Evolutionary conservation across 1,140 invertebrate genomes (phyloP).

Genomic region (Solenopsis invicta): DNA sequence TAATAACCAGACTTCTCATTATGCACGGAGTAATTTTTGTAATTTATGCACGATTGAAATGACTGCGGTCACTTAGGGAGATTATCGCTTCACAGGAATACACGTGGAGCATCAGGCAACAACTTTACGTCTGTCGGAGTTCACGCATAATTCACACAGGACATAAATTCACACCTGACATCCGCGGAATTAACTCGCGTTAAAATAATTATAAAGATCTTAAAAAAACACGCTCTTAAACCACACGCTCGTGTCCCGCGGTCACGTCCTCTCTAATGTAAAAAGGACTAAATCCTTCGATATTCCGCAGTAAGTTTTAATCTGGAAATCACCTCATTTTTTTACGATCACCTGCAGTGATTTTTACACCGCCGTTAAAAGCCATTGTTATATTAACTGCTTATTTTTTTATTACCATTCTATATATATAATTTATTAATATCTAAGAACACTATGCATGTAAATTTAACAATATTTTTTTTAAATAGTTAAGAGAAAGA

Average conservation of each 20-base stretch:
- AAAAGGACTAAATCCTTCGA: background rate
- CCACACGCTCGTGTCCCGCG: background rate
- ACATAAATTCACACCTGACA: constrained; percentile 27
- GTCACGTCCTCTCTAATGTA: too few species aligned
- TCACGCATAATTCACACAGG: constrained; percentile 13
- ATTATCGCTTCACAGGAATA: constrained; percentile 22
- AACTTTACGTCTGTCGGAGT: constrained; percentile 16
- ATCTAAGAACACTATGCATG: too few species aligned
- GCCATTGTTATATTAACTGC: too few species aligned
- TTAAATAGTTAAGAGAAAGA: too few species aligned
- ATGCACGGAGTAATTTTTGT: constrained; percentile 20
- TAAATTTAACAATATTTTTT: too few species aligned
- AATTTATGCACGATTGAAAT: constrained; percentile 38
- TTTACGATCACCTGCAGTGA: too few species aligned
- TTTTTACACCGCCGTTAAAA: too few species aligned
- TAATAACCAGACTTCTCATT: constrained; percentile 14
- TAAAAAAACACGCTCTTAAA: background rate
- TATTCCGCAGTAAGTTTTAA: too few species aligned
- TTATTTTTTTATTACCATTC: too few species aligned
- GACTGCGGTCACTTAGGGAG: constrained; percentile 16
- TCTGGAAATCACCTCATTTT: too few species aligned
- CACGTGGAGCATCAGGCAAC: constrained; percentile 16
- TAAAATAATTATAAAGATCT: constrained; percentile 10
- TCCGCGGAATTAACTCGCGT: background rate
- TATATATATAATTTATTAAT: too few species aligned